These are phyloP conservation scores for Eleginops maclovinus DNA, from an alignment of 2,113 vertebrate species.

Conservation along the genomic window DNA sequence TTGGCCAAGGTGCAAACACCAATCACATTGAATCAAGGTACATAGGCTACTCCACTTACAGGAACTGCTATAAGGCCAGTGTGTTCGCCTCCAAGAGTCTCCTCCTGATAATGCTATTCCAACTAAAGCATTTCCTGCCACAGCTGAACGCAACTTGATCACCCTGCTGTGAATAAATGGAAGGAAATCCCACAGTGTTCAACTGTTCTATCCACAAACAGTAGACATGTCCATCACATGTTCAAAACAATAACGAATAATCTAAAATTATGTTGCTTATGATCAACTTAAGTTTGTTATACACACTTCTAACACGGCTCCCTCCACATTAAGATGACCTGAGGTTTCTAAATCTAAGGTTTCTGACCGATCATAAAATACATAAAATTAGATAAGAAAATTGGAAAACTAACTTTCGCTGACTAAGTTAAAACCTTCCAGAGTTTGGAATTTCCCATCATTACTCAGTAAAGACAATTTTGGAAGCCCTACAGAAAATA, in stretches of 20 bases:
- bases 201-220: conserved; percentile 17
- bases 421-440: conserved; percentile 20
- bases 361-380: conserved; percentile 15
- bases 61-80: conserved; percentile 9
- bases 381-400: conserved; percentile 36
- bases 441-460: conserved; percentile 34
- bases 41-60: conserved; percentile 40
- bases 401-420: conserved; percentile 19
- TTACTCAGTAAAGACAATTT: conserved; percentile 1
- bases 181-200: conserved; percentile 21
- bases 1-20: conserved; percentile 66
- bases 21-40: conserved; percentile 38
- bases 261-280: neutral
- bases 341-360: conserved; percentile 1
- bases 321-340: neutral
- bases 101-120: conserved; percentile 32
- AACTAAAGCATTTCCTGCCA: conserved; percentile 46
- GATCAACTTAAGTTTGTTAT: neutral
- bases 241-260: conserved; percentile 27
- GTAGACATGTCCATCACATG: neutral
- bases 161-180: conserved; percentile 42
- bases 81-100: conserved; percentile 28
- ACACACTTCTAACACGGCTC: neutral
- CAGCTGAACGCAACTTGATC: conserved; percentile 48
- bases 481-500: conserved; percentile 11